phyloP scores from a whole-genome alignment of 2,888 invertebrate genomes.

The Chironomus riparius region DNA sequence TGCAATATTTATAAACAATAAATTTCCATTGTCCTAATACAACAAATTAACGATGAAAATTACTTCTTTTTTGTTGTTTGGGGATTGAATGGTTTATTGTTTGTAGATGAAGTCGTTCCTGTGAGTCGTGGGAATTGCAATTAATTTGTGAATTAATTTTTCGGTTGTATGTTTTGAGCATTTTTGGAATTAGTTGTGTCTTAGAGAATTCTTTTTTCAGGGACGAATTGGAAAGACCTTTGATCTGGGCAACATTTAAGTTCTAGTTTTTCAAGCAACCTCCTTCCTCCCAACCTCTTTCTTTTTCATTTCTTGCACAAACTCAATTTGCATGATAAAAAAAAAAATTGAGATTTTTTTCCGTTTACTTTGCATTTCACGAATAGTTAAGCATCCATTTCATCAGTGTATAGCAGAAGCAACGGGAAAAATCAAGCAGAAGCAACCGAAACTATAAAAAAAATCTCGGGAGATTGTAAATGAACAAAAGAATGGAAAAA shows the following conservation, averaged over 20 bases:
- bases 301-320: neutral
- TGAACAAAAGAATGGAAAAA: too few relatives aligned
- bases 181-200: too few relatives aligned
- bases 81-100: too few relatives aligned
- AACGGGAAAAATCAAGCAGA: neutral
- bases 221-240: too few relatives aligned
- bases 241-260: too few relatives aligned
- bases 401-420: neutral
- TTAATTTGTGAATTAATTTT: neutral
- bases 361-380: slow-evolving; percentile 10
- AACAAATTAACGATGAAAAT: neutral
- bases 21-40: neutral
- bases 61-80: neutral
- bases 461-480: neutral
- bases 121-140: neutral
- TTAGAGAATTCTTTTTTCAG: too few relatives aligned
- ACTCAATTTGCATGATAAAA: slow-evolving; percentile 25
- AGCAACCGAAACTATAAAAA: neutral
- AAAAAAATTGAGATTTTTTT: neutral
- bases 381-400: slow-evolving; percentile 17
- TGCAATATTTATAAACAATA: neutral
- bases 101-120: neutral
- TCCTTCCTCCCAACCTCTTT: too few relatives aligned
- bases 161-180: too few relatives aligned
- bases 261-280: too few relatives aligned